These are phyloP conservation scores for Amiota minor DNA, from an alignment of 2,888 invertebrate species.

Conservation along the genomic window DNA sequence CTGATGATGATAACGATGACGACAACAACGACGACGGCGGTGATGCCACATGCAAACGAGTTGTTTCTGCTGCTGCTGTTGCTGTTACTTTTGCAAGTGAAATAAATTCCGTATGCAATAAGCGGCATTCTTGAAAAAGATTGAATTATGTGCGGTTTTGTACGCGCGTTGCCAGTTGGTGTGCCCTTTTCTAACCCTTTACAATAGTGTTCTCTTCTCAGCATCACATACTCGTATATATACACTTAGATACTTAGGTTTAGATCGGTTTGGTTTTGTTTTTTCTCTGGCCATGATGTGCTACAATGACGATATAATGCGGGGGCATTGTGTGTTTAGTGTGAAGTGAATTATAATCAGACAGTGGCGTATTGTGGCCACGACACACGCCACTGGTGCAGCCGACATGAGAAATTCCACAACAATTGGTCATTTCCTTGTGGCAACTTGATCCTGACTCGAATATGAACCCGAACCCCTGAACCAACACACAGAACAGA, in stretches of 20 bases:
- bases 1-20: constrained; percentile 29
- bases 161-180: constrained; percentile 32
- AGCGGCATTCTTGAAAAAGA: constrained; percentile 51
- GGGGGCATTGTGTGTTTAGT: constrained; percentile 52
- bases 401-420: constrained; percentile 52
- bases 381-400: constrained; percentile 34
- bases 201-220: neutral
- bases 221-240: neutral
- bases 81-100: constrained; percentile 38
- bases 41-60: constrained; percentile 55
- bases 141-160: constrained; percentile 49
- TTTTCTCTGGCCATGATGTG: neutral
- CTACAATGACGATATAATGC: constrained; percentile 43
- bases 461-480: neutral
- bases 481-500: neutral
- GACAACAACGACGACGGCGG: constrained; percentile 35
- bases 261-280: constrained; percentile 12
- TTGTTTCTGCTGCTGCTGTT: constrained; percentile 38
- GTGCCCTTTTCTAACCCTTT: neutral
- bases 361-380: constrained; percentile 35
- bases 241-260: constrained; percentile 1
- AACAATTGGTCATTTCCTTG: constrained; percentile 50
- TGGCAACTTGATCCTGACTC: neutral
- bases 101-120: constrained; percentile 44
- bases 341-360: constrained; percentile 56